Base-by-base conservation (phyloP, 2,113 vertebrate species). In the Coturnix japonica region DNA sequence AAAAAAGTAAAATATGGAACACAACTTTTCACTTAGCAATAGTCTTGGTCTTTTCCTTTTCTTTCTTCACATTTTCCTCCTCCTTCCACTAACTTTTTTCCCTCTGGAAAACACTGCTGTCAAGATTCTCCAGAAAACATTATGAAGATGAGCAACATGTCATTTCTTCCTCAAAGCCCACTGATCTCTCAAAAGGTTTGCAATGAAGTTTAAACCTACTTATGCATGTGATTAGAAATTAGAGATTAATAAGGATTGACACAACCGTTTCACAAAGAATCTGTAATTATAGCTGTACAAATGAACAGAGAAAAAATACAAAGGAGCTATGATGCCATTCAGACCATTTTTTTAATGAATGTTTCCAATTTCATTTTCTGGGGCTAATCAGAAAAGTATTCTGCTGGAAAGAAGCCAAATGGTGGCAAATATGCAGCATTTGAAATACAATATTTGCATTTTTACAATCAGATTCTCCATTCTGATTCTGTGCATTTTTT, bases 171-270 rank as follows among this genome's bases (percentile, higher is more conserved):
- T 94, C 73, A 88, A 96, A 96, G 88, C 60, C 59, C 17, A 15
- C 53, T 91, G 81, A 96, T 73, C 25, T 94, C 94, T 95, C 76
- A 46, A 69, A 93, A 85, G 85, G 87, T 93, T 95, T 92, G 47
- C 95, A 95, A 95, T 89, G 74, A 87, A 95, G 51, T 97, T 97
- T 95, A 91, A 97, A 97, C 70, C 89, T 95, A 77, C 81, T 96
- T 97, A 91, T 74, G 92, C 53, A 75, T 97, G 87, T 97, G 96
- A 97, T 97, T 97, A 97, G 95, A 97, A 97, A 97, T 98, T 97
- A 98, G 96, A 96, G 87, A 97, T 97, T 97, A 98, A 98, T 97
- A 96, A 97, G 91, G 96, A 98, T 95, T 98, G 98, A 95, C 97
- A 96, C 75, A 81, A 94, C 95, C 91, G 93, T 97, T 97, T 97